Base-by-base conservation (phyloP, 2,888 invertebrate genomes). In the Apoderus coryli region DNA sequence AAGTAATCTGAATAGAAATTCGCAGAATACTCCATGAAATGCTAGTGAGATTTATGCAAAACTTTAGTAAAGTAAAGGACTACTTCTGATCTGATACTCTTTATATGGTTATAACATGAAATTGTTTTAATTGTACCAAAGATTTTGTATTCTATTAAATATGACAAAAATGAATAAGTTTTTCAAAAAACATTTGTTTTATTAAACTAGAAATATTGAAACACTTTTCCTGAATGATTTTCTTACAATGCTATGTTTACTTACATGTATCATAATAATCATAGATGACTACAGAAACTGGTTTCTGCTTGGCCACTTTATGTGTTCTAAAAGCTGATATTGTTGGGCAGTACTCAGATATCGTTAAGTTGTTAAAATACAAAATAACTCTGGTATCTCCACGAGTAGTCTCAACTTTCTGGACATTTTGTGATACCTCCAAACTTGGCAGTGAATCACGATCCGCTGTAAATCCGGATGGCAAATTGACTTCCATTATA, bases 181-280 rank as follows among this genome's bases (percentile, higher is more conserved):
- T n/a, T n/a, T n/a, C n/a, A n/a, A n/a, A n/a, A n/a, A n/a, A n/a
- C n/a, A n/a, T n/a, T n/a, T n/a, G n/a, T n/a, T n/a, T n/a, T n/a
- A n/a, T n/a, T n/a, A n/a, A n/a, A n/a, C n/a, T n/a, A n/a, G n/a
- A n/a, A n/a, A n/a, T n/a, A n/a, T n/a, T n/a, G n/a, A n/a, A n/a
- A n/a, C n/a, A n/a, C n/a, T n/a, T n/a, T n/a, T n/a, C n/a, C n/a
- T n/a, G n/a, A n/a, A n/a, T n/a, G n/a, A n/a, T n/a, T n/a, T n/a
- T n/a, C n/a, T n/a, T n/a, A n/a, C n/a, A n/a, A n/a, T n/a, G 7
- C 9, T 10, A 16, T 22, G 12, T 9, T 30, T 40, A 67, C 77
- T 70, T 53, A 88, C 89, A 79, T 38, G 79, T 81, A 54, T 93
- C 89, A 47, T 90, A 93, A 46, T 93, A 85, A 54, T 95, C 93